These are phyloP conservation scores for Rafetus swinhoei DNA, from an alignment of 2,113 vertebrate genomes.

Conservation along the genomic window DNA sequence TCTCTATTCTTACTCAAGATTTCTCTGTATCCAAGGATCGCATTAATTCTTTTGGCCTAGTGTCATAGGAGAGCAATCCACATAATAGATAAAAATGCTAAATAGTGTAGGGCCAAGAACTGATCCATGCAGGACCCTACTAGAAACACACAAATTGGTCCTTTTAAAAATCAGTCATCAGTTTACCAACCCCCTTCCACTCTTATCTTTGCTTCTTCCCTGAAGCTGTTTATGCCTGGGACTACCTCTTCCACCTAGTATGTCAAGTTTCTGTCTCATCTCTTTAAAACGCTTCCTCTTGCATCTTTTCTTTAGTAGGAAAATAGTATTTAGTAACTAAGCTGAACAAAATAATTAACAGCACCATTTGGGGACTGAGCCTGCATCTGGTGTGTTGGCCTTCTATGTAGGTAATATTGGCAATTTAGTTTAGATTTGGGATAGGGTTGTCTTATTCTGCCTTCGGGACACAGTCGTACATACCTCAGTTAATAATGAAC, in stretches of 20 bases:
- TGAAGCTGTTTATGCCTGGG: background rate
- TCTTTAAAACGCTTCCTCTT: slow-evolving; percentile 13
- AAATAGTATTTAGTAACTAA: background rate
- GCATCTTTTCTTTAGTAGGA: background rate
- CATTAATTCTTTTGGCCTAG: background rate
- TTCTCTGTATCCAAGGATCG: background rate
- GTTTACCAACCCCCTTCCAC: background rate
- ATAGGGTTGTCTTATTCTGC: accelerated
- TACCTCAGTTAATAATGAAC: background rate
- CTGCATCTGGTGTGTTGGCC: background rate
- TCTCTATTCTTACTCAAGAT: background rate
- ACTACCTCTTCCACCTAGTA: background rate
- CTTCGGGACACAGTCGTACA: background rate
- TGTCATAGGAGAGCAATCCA: too few species aligned
- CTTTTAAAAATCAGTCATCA: background rate
- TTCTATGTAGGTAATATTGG: background rate
- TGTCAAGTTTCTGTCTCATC: background rate
- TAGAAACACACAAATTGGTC: background rate
- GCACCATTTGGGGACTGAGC: background rate
- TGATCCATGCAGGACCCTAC: accelerated
- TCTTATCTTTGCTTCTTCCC: accelerated
- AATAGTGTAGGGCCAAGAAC: background rate
- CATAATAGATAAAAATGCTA: background rate
- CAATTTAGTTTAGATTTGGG: accelerated
- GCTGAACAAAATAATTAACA: background rate